These are phyloP conservation scores for Anarhynchus alexandrinus DNA, from an alignment of 2,113 vertebrate genomes.

Conservation along the genomic window DNA sequence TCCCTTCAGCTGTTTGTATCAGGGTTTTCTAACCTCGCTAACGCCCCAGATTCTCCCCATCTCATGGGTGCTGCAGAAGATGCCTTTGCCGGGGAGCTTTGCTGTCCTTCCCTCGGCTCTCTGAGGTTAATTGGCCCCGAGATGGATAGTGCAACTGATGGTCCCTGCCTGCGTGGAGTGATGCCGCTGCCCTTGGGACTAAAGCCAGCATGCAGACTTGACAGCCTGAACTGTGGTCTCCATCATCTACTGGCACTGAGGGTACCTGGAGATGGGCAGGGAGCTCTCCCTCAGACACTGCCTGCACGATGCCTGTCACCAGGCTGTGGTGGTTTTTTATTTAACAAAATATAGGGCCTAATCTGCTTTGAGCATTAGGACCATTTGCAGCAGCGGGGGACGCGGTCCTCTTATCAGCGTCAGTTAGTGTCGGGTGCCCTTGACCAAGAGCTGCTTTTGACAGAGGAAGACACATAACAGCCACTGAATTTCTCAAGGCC, in stretches of 20 bases:
- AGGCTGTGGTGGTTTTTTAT: not conserved
- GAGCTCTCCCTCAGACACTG: not conserved
- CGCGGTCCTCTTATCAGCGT: not conserved
- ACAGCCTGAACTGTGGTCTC: not conserved
- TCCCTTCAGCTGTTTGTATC: not conserved
- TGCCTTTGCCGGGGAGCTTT: not conserved
- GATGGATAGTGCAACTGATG: not conserved
- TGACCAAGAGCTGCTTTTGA: not conserved
- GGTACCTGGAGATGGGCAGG: not conserved
- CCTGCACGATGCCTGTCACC: not conserved
- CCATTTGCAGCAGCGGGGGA: not conserved
- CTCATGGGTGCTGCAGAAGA: not conserved
- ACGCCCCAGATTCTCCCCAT: not conserved
- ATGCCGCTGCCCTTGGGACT: not conserved
- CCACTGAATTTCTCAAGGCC: not conserved
- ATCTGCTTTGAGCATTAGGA: not conserved
- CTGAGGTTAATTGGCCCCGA: fast-evolving
- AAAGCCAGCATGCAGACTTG: not conserved
- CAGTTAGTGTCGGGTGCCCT: not conserved
- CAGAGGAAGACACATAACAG: not conserved
- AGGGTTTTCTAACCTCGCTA: not conserved
- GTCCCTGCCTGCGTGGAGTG: not conserved
- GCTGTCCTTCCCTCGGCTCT: not conserved
- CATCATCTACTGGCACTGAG: fast-evolving
- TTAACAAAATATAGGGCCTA: not conserved